These are phyloP conservation scores for Stenodera caucasica DNA, from an alignment of 2,888 invertebrate species.

Conservation along the genomic window DNA sequence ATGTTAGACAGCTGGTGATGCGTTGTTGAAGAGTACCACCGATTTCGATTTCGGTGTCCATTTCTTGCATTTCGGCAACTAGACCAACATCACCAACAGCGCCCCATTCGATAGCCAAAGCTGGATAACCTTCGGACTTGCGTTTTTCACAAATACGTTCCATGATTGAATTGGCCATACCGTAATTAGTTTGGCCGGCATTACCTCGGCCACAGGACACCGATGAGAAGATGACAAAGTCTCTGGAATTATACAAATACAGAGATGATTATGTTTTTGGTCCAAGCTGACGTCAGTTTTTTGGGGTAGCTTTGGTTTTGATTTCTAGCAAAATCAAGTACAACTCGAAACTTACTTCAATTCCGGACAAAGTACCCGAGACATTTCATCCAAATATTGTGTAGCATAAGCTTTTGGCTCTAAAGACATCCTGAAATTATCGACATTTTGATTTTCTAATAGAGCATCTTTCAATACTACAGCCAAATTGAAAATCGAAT, in stretches of 20 bases:
- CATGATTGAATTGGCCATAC: slow-evolving; percentile 85
- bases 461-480: slow-evolving; percentile 61
- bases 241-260: slow-evolving; percentile 47
- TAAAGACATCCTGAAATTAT: slow-evolving; percentile 58
- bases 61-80: slow-evolving; percentile 59
- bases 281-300: no score
- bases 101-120: slow-evolving; percentile 89
- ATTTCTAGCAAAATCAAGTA: no score
- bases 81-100: slow-evolving; percentile 83
- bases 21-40: slow-evolving; percentile 68
- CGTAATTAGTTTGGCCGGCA: slow-evolving; percentile 87
- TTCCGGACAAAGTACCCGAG: slow-evolving; percentile 39
- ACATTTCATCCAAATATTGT: slow-evolving; percentile 68
- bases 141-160: slow-evolving; percentile 82
- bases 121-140: slow-evolving; percentile 70
- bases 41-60: slow-evolving; percentile 50
- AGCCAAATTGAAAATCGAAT: slow-evolving; percentile 60
- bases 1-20: slow-evolving; percentile 63
- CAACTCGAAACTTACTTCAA: slow-evolving; percentile 14
- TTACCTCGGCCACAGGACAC: slow-evolving; percentile 93
- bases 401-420: slow-evolving; percentile 71
- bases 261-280: neutral
- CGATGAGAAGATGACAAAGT: slow-evolving; percentile 91
- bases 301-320: no score
- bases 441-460: slow-evolving; percentile 59